Evolutionary conservation across 2,797 vertebrate genomes (phyloP).

Genomic region (Peromyscus nudipes): DNA sequence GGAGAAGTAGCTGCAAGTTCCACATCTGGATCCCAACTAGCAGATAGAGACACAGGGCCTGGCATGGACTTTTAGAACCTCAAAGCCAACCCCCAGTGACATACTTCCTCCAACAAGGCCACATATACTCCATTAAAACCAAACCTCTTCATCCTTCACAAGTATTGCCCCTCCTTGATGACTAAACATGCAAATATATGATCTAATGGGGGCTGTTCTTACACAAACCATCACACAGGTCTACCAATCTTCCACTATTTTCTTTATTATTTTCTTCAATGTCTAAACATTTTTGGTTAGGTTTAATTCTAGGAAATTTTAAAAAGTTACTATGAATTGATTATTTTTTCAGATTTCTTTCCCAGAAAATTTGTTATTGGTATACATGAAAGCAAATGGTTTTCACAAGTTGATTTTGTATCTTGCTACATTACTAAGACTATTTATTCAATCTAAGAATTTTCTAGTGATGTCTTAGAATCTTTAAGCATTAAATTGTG

Average conservation of each 20-base stretch:
- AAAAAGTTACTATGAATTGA: background rate
- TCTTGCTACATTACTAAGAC: background rate
- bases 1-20: too few species aligned
- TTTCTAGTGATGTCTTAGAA: background rate
- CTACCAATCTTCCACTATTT: background rate
- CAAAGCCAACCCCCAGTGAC: background rate
- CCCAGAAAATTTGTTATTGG: background rate
- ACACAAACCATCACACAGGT: background rate
- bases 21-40: background rate
- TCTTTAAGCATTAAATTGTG: background rate
- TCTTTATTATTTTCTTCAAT: background rate
- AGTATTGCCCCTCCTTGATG: background rate
- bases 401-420: background rate
- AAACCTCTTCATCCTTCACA: background rate
- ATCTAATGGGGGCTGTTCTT: too few species aligned
- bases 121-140: background rate
- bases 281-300: background rate
- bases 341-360: background rate
- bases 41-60: background rate
- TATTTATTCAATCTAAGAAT: background rate
- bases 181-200: too few species aligned
- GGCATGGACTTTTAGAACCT: background rate
- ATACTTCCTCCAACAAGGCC: background rate
- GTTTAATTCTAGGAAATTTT: background rate
- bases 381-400: background rate